Evolutionary conservation across 2,113 vertebrate species (phyloP).

Genomic region (Pachypanchax playfairii): DNA sequence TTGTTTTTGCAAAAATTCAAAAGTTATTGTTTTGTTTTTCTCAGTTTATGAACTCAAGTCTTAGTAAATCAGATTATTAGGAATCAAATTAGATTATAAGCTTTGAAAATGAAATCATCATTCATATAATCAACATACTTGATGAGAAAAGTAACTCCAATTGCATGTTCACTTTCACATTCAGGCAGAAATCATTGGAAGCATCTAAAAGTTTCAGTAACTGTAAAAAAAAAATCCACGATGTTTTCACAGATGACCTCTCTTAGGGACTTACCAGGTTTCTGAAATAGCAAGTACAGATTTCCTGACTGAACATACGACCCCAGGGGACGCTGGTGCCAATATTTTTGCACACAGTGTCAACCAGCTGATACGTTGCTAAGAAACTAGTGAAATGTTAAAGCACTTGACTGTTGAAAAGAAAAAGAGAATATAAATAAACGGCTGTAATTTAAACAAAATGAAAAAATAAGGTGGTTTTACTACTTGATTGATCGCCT

Average conservation of each 20-base stretch:
- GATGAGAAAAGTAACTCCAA: too few relatives aligned
- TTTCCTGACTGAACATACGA: constrained; percentile 23
- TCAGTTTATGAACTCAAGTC: too few relatives aligned
- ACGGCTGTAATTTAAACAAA: not conserved
- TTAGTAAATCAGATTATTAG: too few relatives aligned
- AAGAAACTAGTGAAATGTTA: constrained; percentile 15
- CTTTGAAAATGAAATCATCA: too few relatives aligned
- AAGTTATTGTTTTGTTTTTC: too few relatives aligned
- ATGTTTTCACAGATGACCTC: constrained; percentile 12
- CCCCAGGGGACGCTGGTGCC: constrained; percentile 11
- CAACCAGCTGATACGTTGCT: constrained; percentile 14
- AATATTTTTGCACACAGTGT: constrained; percentile 2
- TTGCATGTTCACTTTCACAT: not conserved
- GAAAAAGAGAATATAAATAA: not conserved
- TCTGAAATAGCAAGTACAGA: constrained; percentile 50
- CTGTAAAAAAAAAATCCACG: constrained; percentile 1
- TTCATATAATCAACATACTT: too few relatives aligned
- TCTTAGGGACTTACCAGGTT: constrained; percentile 33
- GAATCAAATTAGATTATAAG: too few relatives aligned
- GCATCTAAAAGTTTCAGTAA: not conserved
- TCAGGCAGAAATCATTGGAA: not conserved
- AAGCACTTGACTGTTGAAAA: not conserved
- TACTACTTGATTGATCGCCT: constrained; percentile 1
- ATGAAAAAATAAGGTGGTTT: not conserved
- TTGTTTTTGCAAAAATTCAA: too few relatives aligned